Conservation (phyloP, 2,113 vertebrate species). For the Arizona elegans region DNA sequence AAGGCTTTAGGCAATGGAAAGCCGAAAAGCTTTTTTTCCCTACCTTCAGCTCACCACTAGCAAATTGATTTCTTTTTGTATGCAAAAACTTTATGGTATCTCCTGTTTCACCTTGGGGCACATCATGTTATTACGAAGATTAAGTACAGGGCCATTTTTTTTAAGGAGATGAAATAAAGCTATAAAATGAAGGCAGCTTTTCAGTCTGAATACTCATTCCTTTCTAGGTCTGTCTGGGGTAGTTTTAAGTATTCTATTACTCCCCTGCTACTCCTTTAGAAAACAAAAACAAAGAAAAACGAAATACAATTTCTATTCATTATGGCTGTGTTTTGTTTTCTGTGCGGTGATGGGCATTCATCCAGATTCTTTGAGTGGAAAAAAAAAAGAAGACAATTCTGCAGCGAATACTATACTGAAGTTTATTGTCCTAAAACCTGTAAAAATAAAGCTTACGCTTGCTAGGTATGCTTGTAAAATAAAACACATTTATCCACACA, state of each 20-base stretch:
- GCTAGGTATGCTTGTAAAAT: slow-evolving; percentile 36
- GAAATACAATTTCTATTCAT: neutral
- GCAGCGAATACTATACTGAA: slow-evolving; percentile 25
- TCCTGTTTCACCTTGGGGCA: slow-evolving; percentile 3
- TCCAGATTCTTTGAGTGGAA: neutral
- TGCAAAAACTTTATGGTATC: slow-evolving; percentile 9
- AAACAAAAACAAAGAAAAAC: neutral
- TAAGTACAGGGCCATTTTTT: neutral
- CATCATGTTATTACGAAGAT: slow-evolving; percentile 15
- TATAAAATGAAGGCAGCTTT: neutral
- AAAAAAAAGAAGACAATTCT: neutral
- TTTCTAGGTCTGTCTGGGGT: neutral
- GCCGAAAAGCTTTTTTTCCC: neutral
- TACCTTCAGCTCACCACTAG: neutral
- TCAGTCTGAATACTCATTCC: neutral
- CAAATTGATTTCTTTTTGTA: slow-evolving; percentile 21
- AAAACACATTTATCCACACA: neutral
- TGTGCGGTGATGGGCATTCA: neutral
- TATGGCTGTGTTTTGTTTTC: neutral
- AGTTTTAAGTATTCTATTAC: slow-evolving; percentile 7
- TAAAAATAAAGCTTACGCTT: neutral
- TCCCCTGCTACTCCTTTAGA: neutral
- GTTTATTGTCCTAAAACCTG: slow-evolving; percentile 20
- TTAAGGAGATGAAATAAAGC: neutral
- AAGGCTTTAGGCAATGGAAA: neutral